These are phyloP conservation scores for Myopa tessellatipennis DNA, from an alignment of 2,888 invertebrate genomes.

Conservation along the genomic window DNA sequence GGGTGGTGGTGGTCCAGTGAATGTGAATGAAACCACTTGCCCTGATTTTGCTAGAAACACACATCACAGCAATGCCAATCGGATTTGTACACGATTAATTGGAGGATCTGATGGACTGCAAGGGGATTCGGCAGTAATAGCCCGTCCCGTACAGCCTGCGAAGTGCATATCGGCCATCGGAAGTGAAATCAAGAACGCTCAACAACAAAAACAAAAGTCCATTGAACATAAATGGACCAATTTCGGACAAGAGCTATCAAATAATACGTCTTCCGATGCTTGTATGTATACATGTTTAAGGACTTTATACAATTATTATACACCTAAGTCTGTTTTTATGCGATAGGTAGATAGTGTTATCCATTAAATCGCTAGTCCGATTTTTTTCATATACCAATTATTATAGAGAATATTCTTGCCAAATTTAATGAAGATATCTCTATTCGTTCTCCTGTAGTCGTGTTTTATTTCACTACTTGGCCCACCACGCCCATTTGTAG, in stretches of 20 bases:
- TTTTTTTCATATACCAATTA: too few relatives aligned
- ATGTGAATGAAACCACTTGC: constrained; percentile 13
- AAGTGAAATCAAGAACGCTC: constrained; percentile 64
- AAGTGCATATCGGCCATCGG: constrained; percentile 66
- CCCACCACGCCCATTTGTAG: too few relatives aligned
- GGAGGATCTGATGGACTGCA: constrained; percentile 51
- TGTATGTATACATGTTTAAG: constrained; percentile 18
- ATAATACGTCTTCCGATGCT: constrained; percentile 17
- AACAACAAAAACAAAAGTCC: constrained; percentile 62
- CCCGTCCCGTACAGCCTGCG: constrained; percentile 55
- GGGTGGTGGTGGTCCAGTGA: neutral
- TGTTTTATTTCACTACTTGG: too few relatives aligned
- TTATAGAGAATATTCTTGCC: too few relatives aligned
- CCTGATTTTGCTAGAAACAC: constrained; percentile 26
- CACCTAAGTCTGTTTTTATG: too few relatives aligned
- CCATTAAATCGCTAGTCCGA: too few relatives aligned
- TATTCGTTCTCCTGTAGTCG: too few relatives aligned
- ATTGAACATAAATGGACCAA: constrained; percentile 59
- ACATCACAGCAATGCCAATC: constrained; percentile 61
- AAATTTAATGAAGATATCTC: too few relatives aligned
- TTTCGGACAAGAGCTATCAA: constrained; percentile 49
- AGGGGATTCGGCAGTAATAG: constrained; percentile 62
- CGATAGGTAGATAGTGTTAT: too few relatives aligned
- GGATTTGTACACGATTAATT: constrained; percentile 59
- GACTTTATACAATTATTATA: too few relatives aligned